phyloP scores from a whole-genome alignment of 2,113 vertebrate genomes.

The human region GRCh38 chrX:25128501-25129000 shows the following conservation, averaged over 20 bases:
- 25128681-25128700: not conserved
- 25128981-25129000: too few relatives aligned
- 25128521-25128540: not conserved
- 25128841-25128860: not conserved
- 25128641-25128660: not conserved
- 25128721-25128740: not conserved
- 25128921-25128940: too few relatives aligned
- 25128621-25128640: not conserved
- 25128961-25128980: too few relatives aligned
- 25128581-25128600: constrained; percentile 5
- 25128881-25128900: constrained; percentile 31
- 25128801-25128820: not conserved
- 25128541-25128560: not conserved
- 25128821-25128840: not conserved
- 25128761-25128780: not conserved
- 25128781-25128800: not conserved
- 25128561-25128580: not conserved
- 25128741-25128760: not conserved
- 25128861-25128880: not conserved
- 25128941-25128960: too few relatives aligned
- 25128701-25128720: not conserved
- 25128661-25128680: not conserved
- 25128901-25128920: not conserved
- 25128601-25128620: not conserved
- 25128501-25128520: constrained; percentile 26